Conservation (phyloP, 2,113 vertebrate genomes). For the Sorex fumeus region DNA sequence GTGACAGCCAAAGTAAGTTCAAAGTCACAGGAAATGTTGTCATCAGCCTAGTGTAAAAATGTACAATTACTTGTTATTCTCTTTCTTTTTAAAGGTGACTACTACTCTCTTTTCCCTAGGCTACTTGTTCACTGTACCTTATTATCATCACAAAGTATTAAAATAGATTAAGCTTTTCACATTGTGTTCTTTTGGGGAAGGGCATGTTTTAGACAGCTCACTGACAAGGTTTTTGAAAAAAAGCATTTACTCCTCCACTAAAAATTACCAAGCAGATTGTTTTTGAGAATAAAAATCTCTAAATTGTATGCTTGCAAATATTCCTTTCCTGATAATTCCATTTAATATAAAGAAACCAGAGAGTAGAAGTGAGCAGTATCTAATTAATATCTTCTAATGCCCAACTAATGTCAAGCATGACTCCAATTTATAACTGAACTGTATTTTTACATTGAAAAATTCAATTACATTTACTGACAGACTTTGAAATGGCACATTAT, state of each 20-base stretch:
- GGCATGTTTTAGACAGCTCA: constrained; percentile 85
- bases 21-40: constrained; percentile 89
- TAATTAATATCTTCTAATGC: constrained; percentile 90
- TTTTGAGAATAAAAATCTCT: constrained; percentile 86
- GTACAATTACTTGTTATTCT: constrained; percentile 87
- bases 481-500: constrained; percentile 90
- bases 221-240: constrained; percentile 86
- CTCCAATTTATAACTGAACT: constrained; percentile 88
- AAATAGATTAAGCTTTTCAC: constrained; percentile 88
- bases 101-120: constrained; percentile 87
- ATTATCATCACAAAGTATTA: constrained; percentile 89
- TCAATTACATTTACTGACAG: constrained; percentile 90
- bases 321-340: constrained; percentile 84
- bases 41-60: constrained; percentile 88
- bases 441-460: constrained; percentile 90
- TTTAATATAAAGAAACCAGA: constrained; percentile 84
- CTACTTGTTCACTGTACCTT: constrained; percentile 88
- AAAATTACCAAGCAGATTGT: constrained; percentile 86
- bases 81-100: constrained; percentile 89
- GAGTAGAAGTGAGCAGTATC: constrained; percentile 80
- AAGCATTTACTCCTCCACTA: constrained; percentile 81
- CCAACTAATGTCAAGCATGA: constrained; percentile 88
- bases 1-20: constrained; percentile 89
- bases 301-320: constrained; percentile 87
- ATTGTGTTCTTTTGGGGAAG: constrained; percentile 86